A percentile compares a stretch with the other conserved stretches of the same genome.
These are phyloP conservation scores for Brenthis daphne DNA, from an alignment of 2,888 invertebrate species.

Conservation along the genomic window DNA sequence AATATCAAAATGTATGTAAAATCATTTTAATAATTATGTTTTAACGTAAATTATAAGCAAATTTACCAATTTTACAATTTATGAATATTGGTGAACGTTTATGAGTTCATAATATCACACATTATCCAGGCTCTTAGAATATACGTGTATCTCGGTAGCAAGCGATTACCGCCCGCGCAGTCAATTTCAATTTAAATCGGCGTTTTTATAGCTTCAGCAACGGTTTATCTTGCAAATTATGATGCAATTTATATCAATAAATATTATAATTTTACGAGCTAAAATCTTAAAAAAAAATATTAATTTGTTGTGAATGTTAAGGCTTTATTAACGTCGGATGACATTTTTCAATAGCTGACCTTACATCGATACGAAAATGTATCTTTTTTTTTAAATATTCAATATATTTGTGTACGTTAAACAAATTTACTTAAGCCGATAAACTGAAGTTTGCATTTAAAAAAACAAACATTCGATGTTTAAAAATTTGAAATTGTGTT, in stretches of 20 bases:
- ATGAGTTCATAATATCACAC: no score
- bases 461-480: conserved; percentile 34
- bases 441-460: conserved; percentile 41
- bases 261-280: conserved; percentile 19
- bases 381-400: no score
- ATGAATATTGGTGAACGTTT: no score
- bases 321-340: conserved; percentile 1
- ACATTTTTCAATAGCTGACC: neutral
- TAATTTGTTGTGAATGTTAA: conserved; percentile 11
- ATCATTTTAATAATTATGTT: no score
- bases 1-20: no score
- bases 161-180: conserved; percentile 43
- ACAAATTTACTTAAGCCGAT: conserved; percentile 8
- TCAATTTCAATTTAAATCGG: conserved; percentile 47
- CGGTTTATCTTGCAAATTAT: conserved; percentile 14
- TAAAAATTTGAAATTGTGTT: conserved; percentile 44
- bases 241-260: conserved; percentile 22
- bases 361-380: neutral
- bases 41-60: no score
- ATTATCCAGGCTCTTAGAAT: conserved; percentile 47
- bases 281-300: conserved; percentile 5
- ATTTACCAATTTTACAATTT: no score
- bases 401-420: neutral
- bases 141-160: conserved; percentile 61
- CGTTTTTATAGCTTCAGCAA: conserved; percentile 19